Percentiles rank a stretch among this genome's conserved stretches.
Conservation (phyloP, 2,797 vertebrate species). For the Artibeus jamaicensis region DNA sequence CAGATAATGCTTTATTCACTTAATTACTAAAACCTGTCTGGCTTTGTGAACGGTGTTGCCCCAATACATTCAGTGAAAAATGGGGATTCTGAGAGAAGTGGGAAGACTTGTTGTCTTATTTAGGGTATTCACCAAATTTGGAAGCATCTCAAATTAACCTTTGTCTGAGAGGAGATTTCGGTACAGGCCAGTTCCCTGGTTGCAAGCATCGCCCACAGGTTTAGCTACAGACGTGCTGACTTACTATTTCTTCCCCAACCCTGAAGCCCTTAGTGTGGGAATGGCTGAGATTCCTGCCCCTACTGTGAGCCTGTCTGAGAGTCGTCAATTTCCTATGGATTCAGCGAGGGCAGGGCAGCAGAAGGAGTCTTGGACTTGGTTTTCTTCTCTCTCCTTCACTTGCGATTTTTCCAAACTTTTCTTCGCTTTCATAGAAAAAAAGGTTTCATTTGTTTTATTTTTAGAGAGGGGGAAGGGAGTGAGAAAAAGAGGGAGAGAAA, state of each 20-base stretch:
- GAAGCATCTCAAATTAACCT: background rate
- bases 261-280: background rate
- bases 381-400: background rate
- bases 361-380: background rate
- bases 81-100: background rate
- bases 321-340: background rate
- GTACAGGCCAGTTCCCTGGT: background rate
- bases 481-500: too few relatives aligned
- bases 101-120: background rate
- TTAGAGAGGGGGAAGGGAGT: too few relatives aligned
- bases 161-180: conserved; percentile 7
- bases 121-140: background rate
- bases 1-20: too few relatives aligned
- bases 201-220: background rate
- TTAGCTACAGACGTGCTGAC: background rate
- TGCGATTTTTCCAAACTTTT: background rate
- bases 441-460: too few relatives aligned
- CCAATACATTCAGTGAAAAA: too few relatives aligned
- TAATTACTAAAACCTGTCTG: too few relatives aligned
- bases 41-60: too few relatives aligned
- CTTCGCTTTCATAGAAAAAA: too few relatives aligned
- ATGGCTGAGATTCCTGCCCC: background rate
- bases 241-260: background rate
- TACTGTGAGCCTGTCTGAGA: background rate
- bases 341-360: background rate